Percentiles rank a stretch among this genome's conserved stretches.
phyloP scores from a whole-genome alignment of 30 jellyfish, hydroid and myxozoan species.

The Catostylus mosaicus region DNA sequence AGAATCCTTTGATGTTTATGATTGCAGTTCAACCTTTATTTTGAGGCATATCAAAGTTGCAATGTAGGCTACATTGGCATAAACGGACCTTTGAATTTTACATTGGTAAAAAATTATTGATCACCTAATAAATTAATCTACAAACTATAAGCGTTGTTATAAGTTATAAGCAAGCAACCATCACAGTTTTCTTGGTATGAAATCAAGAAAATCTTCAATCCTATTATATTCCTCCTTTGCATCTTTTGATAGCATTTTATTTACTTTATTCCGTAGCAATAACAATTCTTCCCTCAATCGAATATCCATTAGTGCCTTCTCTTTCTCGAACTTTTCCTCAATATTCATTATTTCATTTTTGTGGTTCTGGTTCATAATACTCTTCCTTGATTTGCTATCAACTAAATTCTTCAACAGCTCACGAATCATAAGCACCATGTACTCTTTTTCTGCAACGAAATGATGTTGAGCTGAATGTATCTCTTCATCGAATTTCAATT shows the following conservation, averaged over 20 bases:
- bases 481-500: slow-evolving; percentile 52
- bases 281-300: slow-evolving; percentile 41
- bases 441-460: slow-evolving; percentile 64
- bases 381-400: slow-evolving; percentile 48
- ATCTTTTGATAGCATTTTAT: slow-evolving; percentile 26
- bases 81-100: too few species aligned
- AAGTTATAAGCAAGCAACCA: not conserved
- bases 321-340: slow-evolving; percentile 63
- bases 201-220: slow-evolving; percentile 24
- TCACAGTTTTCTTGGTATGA: slow-evolving; percentile 49
- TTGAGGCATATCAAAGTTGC: too few species aligned
- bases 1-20: too few species aligned
- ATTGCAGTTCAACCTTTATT: too few species aligned
- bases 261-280: slow-evolving; percentile 44
- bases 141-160: too few species aligned
- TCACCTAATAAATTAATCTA: too few species aligned
- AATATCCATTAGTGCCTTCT: slow-evolving; percentile 40
- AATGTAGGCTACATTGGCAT: too few species aligned
- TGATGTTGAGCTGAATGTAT: slow-evolving; percentile 19
- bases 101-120: too few species aligned
- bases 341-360: slow-evolving; percentile 44
- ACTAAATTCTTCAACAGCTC: slow-evolving; percentile 73
- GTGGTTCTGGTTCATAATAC: slow-evolving; percentile 44
- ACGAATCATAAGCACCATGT: slow-evolving; percentile 68
- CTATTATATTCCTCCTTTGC: not conserved